Conservation (phyloP, 2,888 invertebrate species). For the Andrena trimmerana region DNA sequence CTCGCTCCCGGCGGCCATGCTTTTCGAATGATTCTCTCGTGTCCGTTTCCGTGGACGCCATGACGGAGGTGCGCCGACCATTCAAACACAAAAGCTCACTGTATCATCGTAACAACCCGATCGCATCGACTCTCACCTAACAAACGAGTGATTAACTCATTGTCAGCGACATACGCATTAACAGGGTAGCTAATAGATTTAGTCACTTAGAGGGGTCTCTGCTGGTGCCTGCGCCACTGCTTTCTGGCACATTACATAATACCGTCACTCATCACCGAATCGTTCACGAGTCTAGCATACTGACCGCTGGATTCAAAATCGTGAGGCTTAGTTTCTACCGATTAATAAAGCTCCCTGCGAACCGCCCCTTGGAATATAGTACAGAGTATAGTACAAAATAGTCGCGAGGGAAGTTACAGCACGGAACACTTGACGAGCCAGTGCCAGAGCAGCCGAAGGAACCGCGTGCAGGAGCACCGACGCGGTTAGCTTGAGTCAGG, state of each 20-base stretch:
- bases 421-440: background rate
- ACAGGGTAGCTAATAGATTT: conserved; percentile 23
- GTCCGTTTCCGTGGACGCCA: conserved; percentile 28
- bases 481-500: conserved; percentile 12
- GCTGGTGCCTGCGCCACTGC: background rate
- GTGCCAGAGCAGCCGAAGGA: background rate
- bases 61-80: conserved; percentile 33
- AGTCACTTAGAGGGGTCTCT: background rate
- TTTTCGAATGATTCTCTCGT: conserved; percentile 35
- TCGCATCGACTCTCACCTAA: conserved; percentile 20
- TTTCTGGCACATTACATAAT: background rate
- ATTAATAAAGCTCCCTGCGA: no score
- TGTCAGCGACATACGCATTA: conserved; percentile 16
- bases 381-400: background rate
- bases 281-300: background rate
- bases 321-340: no score
- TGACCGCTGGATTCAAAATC: background rate
- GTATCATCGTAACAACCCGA: conserved; percentile 39
- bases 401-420: background rate
- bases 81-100: conserved; percentile 10
- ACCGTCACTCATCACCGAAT: background rate
- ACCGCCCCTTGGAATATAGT: no score
- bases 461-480: background rate
- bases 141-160: conserved; percentile 47
- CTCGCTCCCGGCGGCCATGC: conserved; percentile 28